Base-by-base conservation (phyloP, 2,888 invertebrate genomes). In the Agrotis puta region DNA sequence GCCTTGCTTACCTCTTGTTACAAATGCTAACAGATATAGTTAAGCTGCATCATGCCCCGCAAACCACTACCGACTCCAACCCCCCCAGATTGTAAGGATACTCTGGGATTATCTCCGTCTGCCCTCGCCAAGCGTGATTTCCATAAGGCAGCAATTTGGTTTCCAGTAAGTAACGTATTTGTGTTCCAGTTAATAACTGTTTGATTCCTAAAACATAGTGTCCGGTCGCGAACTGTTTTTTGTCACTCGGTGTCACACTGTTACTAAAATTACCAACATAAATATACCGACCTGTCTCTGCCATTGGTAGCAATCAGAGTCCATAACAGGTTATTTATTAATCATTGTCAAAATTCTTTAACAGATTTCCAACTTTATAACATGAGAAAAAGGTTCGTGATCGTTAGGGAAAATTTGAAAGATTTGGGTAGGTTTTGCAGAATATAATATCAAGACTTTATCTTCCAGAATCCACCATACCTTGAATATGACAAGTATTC, bases 101-200 rank as follows among this genome's bases (percentile, higher is more conserved):
- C 90, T 4, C 73, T 93, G 65, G 93, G 93, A 0, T 54, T 84
- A 48, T 82, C 91, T 16, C 93, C 93, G 14, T 89, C 89, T 1
- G 77, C 86, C 20, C 84, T 92, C 3, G 87, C 91, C 22, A 89
- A 89, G 33, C 88, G 93, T 18, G 80, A 86, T 33, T 14, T 82
- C 1, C 73, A 81, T 0, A 87, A 84, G 74, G 79, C 82, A 43
- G 69, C 64, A 7, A 13, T 58, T 27, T 91, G 92, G 92, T 91
- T 90, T 74, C 87, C 87, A 61, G 90, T 89, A 82, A 78, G 77
- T 53, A 13, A 20, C 4, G 39, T 39, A 39, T 39, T 39, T 39
- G 7, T 7, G 0, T 5, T 27, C 3, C 27, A 27, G 33, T 33
- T 39, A 39, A 39, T 39, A 39, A 2, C 39, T 33, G 33, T 33